Percentiles rank a stretch among this genome's conserved stretches.
These are phyloP conservation scores for Diaprepes abbreviatus DNA, from an alignment of 2,888 invertebrate species.

Conservation along the genomic window DNA sequence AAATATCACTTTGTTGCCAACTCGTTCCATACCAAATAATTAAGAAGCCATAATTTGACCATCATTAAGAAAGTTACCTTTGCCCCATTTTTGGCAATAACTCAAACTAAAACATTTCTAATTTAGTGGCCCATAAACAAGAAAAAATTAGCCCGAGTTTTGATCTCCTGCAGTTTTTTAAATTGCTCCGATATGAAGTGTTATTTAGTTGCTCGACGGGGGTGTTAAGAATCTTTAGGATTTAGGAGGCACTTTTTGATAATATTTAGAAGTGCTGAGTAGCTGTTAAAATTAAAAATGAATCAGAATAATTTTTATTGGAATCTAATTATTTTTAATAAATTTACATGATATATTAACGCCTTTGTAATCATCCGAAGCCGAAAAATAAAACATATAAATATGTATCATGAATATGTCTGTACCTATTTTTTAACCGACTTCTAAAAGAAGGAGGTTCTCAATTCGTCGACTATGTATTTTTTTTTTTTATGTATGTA, in stretches of 20 bases:
- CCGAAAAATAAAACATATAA: too few species aligned
- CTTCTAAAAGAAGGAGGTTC: too few species aligned
- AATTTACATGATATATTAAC: too few species aligned
- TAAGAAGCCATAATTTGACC: too few species aligned
- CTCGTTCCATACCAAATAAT: too few species aligned
- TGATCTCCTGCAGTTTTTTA: conserved; percentile 42
- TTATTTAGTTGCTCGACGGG: conserved; percentile 38
- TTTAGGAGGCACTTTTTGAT: conserved; percentile 3
- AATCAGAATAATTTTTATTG: background rate
- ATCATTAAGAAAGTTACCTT: background rate
- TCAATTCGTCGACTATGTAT: too few species aligned
- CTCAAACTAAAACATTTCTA: conserved; percentile 25
- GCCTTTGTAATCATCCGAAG: too few species aligned
- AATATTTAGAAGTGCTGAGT: conserved; percentile 31
- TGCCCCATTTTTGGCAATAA: conserved; percentile 40
- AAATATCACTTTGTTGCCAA: too few species aligned
- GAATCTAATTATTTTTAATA: too few species aligned
- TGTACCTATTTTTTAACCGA: too few species aligned
- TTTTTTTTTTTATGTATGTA: too few species aligned
- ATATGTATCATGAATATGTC: too few species aligned
- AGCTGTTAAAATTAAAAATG: background rate
- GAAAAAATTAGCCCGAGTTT: conserved; percentile 38
- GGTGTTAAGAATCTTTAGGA: conserved; percentile 35
- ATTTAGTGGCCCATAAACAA: conserved; percentile 32
- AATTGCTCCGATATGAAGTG: conserved; percentile 40